Evolutionary conservation across 2,113 vertebrate species (phyloP).

Genomic region (pig (Sus scrofa)): DNA sequence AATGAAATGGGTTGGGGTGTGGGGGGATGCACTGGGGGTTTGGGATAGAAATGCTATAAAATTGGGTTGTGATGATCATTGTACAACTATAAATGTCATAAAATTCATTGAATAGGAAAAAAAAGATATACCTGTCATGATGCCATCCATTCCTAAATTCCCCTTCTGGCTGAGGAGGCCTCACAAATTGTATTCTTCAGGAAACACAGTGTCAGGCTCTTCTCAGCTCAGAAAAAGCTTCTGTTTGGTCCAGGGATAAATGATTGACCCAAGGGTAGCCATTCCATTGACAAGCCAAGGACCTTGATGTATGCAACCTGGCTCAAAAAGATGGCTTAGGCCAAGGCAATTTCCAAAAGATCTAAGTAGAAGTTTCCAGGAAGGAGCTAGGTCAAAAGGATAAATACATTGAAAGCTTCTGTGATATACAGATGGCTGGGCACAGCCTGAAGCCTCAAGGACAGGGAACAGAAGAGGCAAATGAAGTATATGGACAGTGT

Average conservation of each 20-base stretch:
- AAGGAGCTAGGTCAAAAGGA: not conserved
- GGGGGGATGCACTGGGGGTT: too few species aligned
- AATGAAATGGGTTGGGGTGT: too few species aligned
- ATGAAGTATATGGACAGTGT: not conserved
- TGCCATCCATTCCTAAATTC: not conserved
- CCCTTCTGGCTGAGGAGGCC: not conserved
- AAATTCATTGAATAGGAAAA: too few species aligned
- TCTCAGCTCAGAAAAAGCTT: not conserved
- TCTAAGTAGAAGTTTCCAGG: not conserved
- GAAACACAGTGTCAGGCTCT: not conserved
- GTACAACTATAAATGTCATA: too few species aligned
- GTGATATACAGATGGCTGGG: not conserved
- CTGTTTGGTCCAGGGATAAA: not conserved
- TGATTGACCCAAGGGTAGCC: not conserved
- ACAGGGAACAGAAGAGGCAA: not conserved
- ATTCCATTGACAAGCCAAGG: not conserved
- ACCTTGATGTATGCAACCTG: not conserved
- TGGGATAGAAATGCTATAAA: too few species aligned
- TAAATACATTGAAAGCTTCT: not conserved
- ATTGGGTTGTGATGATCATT: too few species aligned
- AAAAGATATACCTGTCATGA: too few species aligned
- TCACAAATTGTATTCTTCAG: not conserved
- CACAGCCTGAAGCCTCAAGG: not conserved
- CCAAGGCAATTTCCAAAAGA: not conserved
- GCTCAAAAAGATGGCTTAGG: not conserved